These are phyloP conservation scores for Dermochelys coriacea DNA, from an alignment of 2,797 vertebrate genomes.

Conservation along the genomic window DNA sequence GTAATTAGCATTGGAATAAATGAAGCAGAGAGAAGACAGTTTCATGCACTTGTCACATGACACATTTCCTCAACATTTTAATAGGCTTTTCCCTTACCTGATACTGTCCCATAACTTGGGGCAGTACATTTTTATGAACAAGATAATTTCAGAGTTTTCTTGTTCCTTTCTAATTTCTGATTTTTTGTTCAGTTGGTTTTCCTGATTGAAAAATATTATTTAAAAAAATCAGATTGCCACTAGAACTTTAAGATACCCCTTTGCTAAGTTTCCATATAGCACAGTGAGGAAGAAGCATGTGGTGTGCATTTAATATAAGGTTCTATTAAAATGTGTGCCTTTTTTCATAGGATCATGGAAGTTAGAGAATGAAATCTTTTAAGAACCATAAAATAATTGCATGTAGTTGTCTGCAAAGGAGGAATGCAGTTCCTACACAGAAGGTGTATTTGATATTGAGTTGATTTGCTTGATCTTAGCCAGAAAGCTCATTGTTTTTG, in stretches of 20 bases:
- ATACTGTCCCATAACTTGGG: not conserved
- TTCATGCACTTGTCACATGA: not conserved
- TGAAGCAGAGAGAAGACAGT: not conserved
- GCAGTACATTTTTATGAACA: rapidly evolving
- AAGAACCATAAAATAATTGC: not conserved
- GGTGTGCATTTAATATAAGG: not conserved
- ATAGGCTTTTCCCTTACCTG: not conserved
- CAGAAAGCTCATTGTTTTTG: slow-evolving; percentile 10
- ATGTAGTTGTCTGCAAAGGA: not conserved
- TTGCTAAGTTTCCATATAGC: not conserved
- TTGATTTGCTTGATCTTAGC: slow-evolving; percentile 1
- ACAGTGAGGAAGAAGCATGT: not conserved
- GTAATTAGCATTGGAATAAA: not conserved
- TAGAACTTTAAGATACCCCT: not conserved
- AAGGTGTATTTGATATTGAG: not conserved
- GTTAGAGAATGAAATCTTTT: not conserved
- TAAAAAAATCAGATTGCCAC: not conserved
- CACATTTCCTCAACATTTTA: not conserved
- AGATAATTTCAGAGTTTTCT: not conserved
- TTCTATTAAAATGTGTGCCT: not conserved
- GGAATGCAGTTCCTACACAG: not conserved
- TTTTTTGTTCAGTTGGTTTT: not conserved
- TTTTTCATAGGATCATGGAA: not conserved
- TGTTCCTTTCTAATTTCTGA: not conserved
- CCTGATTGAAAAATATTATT: not conserved